Evolutionary conservation across 1,140 invertebrate genomes (phyloP).

Genomic region (Musca domestica): DNA sequence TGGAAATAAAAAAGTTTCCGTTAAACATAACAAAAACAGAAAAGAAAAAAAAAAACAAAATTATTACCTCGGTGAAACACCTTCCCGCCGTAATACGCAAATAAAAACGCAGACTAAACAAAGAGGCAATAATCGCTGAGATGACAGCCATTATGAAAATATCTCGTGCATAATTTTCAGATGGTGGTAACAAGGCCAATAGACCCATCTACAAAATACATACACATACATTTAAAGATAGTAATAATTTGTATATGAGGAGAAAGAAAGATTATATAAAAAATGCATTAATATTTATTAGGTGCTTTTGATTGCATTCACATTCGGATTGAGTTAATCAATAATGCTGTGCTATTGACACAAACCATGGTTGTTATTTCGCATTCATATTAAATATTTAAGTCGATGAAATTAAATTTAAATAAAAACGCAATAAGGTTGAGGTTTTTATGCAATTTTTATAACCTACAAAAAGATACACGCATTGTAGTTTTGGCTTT

Average conservation of each 20-base stretch:
- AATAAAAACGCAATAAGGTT: too few relatives aligned
- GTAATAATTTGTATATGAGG: not conserved
- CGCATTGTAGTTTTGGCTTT: too few relatives aligned
- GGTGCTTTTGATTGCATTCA: too few relatives aligned
- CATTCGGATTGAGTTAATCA: too few relatives aligned
- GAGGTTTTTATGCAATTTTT: too few relatives aligned
- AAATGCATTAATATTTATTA: not conserved
- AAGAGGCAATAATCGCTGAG: conserved; percentile 43
- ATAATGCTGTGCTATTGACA: too few relatives aligned
- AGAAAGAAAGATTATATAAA: not conserved
- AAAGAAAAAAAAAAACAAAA: not conserved
- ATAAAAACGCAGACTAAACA: conserved; percentile 51
- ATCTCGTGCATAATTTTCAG: conserved; percentile 46
- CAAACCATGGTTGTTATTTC: too few relatives aligned
- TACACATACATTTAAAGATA: not conserved
- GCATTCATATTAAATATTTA: too few relatives aligned
- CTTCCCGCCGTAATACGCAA: conserved; percentile 49
- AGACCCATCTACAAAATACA: conserved; percentile 43
- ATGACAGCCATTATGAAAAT: conserved; percentile 39
- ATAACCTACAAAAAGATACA: too few relatives aligned
- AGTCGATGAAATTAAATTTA: too few relatives aligned
- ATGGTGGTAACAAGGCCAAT: conserved; percentile 46
- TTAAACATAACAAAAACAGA: too few relatives aligned
- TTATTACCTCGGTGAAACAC: conserved; percentile 49
- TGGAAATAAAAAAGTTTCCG: too few relatives aligned